Percentiles rank a stretch among this genome's conserved stretches.
phyloP scores from a whole-genome alignment of 2,113 vertebrate species.

The Poecile atricapillus region DNA sequence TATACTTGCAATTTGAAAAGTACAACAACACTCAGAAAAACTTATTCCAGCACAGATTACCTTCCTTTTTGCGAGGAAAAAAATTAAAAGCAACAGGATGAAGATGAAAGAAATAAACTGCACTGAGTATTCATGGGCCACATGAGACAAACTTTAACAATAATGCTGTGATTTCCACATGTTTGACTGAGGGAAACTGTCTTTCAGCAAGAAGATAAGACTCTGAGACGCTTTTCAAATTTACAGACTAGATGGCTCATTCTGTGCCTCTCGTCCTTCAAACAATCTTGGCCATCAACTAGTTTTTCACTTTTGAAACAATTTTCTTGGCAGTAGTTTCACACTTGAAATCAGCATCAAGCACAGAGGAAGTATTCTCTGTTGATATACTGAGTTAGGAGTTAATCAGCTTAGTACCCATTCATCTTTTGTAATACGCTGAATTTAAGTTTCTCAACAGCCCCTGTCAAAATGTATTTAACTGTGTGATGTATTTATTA shows the following conservation, averaged over 20 bases:
- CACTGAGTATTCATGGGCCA: not conserved
- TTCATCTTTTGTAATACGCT: not conserved
- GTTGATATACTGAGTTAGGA: not conserved
- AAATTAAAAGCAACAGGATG: not conserved
- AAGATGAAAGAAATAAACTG: not conserved
- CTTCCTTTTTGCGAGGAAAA: not conserved
- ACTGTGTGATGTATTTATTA: not conserved
- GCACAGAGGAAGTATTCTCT: not conserved
- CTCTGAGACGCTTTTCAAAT: not conserved
- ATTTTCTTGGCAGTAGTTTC: not conserved
- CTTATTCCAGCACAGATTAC: not conserved
- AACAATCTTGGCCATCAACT: not conserved
- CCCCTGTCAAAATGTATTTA: not conserved
- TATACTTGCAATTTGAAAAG: not conserved
- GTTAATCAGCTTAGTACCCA: constrained; percentile 7
- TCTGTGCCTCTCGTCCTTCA: not conserved
- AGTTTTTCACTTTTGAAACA: not conserved
- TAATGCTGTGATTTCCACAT: not conserved
- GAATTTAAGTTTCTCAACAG: not conserved
- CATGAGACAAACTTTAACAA: not conserved
- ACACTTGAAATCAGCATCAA: not conserved
- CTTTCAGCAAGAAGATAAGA: not conserved
- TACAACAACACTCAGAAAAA: not conserved
- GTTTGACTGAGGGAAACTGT: not conserved
- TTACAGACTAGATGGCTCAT: not conserved